A percentile compares a stretch with the other conserved stretches of the same genome.
Conservation (phyloP, 2,797 vertebrate genomes). For the Capromys pilorides region DNA sequence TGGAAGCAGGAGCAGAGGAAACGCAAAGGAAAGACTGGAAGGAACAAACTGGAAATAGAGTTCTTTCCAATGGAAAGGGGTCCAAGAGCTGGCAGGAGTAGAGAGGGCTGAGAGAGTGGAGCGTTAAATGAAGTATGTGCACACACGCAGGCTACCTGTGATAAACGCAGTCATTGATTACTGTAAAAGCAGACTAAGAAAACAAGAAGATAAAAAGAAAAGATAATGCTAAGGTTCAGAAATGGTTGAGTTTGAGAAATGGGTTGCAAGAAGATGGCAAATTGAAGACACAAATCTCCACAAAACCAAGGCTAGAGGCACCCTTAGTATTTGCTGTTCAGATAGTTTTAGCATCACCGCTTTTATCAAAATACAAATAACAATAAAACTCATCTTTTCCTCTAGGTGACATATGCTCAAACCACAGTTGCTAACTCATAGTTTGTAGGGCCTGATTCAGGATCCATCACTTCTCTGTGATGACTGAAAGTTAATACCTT, state of each 20-base stretch:
- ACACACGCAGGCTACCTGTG: background rate
- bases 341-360: background rate
- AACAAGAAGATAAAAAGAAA: background rate
- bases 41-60: background rate
- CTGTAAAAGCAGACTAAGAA: background rate
- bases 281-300: background rate
- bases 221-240: background rate
- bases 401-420: too few species aligned
- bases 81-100: background rate
- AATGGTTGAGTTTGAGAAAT: background rate
- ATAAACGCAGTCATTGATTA: background rate
- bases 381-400: background rate
- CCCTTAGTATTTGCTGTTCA: background rate
- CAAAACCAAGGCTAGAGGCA: background rate
- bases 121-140: background rate
- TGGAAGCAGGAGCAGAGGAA: background rate
- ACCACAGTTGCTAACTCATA: background rate
- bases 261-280: fast-evolving
- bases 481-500: background rate
- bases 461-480: background rate
- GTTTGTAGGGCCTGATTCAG: background rate
- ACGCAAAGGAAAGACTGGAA: background rate
- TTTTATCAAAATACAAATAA: background rate
- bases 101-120: background rate
- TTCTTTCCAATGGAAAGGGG: background rate